phyloP scores from a whole-genome alignment of 2,888 invertebrate genomes.

The Pandemis corylana region DNA sequence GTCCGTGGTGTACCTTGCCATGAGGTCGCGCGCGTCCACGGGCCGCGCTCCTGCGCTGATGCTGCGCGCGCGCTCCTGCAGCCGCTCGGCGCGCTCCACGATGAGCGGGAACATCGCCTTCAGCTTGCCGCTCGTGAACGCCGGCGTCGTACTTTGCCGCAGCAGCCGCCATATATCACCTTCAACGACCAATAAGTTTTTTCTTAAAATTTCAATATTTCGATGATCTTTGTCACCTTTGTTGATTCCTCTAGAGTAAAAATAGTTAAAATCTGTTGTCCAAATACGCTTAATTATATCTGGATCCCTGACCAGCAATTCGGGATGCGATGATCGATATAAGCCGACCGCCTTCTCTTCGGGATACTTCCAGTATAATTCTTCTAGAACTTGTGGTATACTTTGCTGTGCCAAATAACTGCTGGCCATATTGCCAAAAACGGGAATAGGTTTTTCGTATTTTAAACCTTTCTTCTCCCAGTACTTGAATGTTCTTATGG shows the following conservation, averaged over 20 bases:
- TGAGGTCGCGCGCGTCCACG: slow-evolving; percentile 40
- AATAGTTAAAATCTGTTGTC: slow-evolving; percentile 29
- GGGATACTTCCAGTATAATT: slow-evolving; percentile 29
- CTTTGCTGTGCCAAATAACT: slow-evolving; percentile 16
- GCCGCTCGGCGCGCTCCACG: slow-evolving; percentile 25
- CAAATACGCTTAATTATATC: slow-evolving; percentile 28
- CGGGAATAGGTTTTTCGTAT: slow-evolving; percentile 31
- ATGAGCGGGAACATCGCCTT: slow-evolving; percentile 36
- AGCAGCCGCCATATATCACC: slow-evolving; percentile 33
- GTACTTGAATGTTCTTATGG: slow-evolving; percentile 30
- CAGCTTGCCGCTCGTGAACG: slow-evolving; percentile 32
- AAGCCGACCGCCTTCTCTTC: slow-evolving; percentile 35
- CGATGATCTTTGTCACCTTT: not conserved
- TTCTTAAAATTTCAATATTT: slow-evolving; percentile 32
- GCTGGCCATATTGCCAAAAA: slow-evolving; percentile 26
- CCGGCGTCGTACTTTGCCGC: slow-evolving; percentile 23
- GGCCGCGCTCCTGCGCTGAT: not conserved
- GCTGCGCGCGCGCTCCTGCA: slow-evolving; percentile 10
- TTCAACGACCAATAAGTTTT: slow-evolving; percentile 37
- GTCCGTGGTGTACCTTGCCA: slow-evolving; percentile 44
- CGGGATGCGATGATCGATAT: slow-evolving; percentile 21
- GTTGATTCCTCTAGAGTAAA: slow-evolving; percentile 14
- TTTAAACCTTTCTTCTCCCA: slow-evolving; percentile 28
- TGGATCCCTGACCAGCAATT: slow-evolving; percentile 32
- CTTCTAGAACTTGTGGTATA: slow-evolving; percentile 19